These are phyloP conservation scores for mouse (Mus musculus) DNA, from an alignment of 2,113 vertebrate species.

Conservation along the genomic window DNA sequence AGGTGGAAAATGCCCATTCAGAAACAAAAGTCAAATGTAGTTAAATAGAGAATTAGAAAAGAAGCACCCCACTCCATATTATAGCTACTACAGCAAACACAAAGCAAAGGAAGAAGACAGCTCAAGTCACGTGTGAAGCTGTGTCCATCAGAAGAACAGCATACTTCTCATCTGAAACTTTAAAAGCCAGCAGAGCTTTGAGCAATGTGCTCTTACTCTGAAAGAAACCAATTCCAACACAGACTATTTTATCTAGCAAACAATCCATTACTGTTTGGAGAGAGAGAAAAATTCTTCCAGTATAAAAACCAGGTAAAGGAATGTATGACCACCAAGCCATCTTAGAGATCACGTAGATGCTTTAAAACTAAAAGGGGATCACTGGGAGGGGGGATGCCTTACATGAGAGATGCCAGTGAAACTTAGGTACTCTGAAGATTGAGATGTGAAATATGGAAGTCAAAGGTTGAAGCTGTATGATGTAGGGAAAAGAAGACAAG, in stretches of 20 bases:
- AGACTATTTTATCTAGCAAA: background rate
- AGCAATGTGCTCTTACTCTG: background rate
- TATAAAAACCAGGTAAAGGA: background rate
- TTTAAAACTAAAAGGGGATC: background rate
- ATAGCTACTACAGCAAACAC: background rate
- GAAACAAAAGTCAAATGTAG: background rate
- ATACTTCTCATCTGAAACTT: background rate
- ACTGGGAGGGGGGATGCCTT: no score
- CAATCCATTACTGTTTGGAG: background rate
- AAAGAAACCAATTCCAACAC: background rate
- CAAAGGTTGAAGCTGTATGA: background rate
- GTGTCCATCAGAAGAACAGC: background rate
- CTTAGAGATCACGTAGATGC: background rate
- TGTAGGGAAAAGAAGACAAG: background rate
- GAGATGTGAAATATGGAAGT: background rate
- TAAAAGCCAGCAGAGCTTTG: background rate
- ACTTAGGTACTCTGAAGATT: background rate
- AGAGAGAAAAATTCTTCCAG: background rate
- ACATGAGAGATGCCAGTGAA: no score
- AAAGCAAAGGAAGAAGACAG: no score
- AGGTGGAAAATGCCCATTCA: background rate
- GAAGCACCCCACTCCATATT: background rate
- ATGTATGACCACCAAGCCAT: background rate
- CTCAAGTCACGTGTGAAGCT: background rate
- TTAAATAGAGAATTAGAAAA: background rate